These are phyloP conservation scores for Lamellibrachia luymesi DNA, from an alignment of 1,140 invertebrate genomes.

Conservation along the genomic window DNA sequence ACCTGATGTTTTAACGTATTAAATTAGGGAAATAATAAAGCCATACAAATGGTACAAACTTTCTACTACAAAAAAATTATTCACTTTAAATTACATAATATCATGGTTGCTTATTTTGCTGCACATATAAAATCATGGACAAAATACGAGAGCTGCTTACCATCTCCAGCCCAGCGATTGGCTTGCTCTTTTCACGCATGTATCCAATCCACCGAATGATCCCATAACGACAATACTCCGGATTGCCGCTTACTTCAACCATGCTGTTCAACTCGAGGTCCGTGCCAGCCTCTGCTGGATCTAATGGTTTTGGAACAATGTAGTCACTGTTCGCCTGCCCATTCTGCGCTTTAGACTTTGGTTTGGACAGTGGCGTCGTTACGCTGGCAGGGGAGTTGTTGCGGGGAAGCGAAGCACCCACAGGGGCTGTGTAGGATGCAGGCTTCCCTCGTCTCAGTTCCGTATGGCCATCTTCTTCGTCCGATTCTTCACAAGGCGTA, in stretches of 20 bases:
- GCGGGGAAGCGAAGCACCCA: neutral
- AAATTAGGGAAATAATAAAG: too few species aligned
- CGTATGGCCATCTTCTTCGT: neutral
- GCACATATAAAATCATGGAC: too few species aligned
- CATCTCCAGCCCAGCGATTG: slow-evolving; percentile 70
- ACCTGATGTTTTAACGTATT: too few species aligned
- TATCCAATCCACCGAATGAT: slow-evolving; percentile 85
- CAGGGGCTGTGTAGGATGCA: neutral
- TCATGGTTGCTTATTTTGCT: too few species aligned
- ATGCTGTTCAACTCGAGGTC: slow-evolving; percentile 58
- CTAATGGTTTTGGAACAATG: neutral
- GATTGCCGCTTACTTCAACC: slow-evolving; percentile 57
- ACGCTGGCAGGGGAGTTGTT: neutral
- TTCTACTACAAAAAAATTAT: neutral
- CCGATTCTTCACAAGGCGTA: neutral
- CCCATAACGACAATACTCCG: slow-evolving; percentile 59
- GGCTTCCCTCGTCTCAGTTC: neutral
- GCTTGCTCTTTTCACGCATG: slow-evolving; percentile 57
- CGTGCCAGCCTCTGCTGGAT: slow-evolving; percentile 32
- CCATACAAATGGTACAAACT: neutral
- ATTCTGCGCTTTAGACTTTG: neutral
- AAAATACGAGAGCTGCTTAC: slow-evolving; percentile 50
- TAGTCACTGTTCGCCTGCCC: neutral
- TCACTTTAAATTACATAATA: too few species aligned
- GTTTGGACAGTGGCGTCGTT: neutral